These are phyloP conservation scores for Catotricha subobsoleta DNA, from an alignment of 2,888 invertebrate genomes.

Conservation along the genomic window DNA sequence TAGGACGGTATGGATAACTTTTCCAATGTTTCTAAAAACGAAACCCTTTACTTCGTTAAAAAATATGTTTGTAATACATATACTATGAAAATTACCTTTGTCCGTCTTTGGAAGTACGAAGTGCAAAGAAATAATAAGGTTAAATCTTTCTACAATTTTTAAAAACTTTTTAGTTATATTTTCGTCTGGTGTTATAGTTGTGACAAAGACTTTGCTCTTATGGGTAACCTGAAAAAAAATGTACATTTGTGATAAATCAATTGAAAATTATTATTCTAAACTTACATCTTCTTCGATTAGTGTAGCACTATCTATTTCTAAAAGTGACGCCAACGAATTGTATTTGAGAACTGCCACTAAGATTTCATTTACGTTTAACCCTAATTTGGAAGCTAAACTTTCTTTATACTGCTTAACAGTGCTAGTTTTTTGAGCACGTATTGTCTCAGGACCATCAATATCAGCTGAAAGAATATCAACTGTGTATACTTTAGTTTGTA, in stretches of 20 bases:
- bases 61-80: background rate
- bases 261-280: background rate
- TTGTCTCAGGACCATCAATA: constrained; percentile 39
- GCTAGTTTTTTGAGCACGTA: constrained; percentile 39
- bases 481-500: constrained; percentile 39
- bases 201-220: constrained; percentile 1
- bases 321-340: constrained; percentile 21
- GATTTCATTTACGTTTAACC: constrained; percentile 25
- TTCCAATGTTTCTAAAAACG: constrained; percentile 29
- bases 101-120: constrained; percentile 43
- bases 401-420: constrained; percentile 38
- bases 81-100: constrained; percentile 33
- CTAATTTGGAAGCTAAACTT: constrained; percentile 33
- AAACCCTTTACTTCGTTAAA: constrained; percentile 1
- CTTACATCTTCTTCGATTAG: constrained; percentile 21
- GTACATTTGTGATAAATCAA: background rate
- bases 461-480: constrained; percentile 42
- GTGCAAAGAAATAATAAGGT: constrained; percentile 40
- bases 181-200: background rate
- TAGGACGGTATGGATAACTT: constrained; percentile 34
- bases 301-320: constrained; percentile 27
- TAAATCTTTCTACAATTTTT: constrained; percentile 2
- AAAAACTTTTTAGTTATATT: background rate
- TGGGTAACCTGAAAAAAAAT: background rate
- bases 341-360: constrained; percentile 31